phyloP scores from a whole-genome alignment of 2,797 vertebrate species.

The Hydrolagus colliei region DNA sequence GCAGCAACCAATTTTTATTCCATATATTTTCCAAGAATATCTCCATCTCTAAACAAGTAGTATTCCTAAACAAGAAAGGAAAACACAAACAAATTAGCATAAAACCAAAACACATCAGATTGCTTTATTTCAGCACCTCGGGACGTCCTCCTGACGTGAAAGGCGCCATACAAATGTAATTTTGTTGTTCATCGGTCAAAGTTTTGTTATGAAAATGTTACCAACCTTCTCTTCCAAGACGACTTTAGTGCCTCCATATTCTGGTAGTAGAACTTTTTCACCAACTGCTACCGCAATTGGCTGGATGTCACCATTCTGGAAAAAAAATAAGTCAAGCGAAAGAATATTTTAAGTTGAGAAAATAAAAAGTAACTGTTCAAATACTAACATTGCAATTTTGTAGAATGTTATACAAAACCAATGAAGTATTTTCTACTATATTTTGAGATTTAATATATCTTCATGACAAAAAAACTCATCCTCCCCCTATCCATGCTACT shows the following conservation, averaged over 20 bases:
- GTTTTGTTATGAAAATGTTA: background rate
- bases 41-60: slow-evolving; percentile 89
- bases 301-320: slow-evolving; percentile 68
- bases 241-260: slow-evolving; percentile 94
- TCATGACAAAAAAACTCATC: no score
- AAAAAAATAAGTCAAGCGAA: background rate
- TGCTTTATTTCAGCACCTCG: background rate
- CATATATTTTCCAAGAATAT: slow-evolving; percentile 91
- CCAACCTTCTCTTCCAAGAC: slow-evolving; percentile 83
- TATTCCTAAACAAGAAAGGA: slow-evolving; percentile 72
- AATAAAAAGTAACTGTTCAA: background rate
- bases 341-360: background rate
- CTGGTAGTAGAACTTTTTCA: slow-evolving; percentile 88
- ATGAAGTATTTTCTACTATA: no score
- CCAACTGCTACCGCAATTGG: slow-evolving; percentile 84
- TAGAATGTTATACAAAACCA: background rate
- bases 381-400: background rate
- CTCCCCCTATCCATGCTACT: no score
- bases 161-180: no score
- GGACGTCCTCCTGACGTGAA: no score
- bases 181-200: background rate
- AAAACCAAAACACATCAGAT: background rate
- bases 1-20: slow-evolving; percentile 58
- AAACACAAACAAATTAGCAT: slow-evolving; percentile 31
- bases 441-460: no score